Evolutionary conservation across 2,113 vertebrate species (phyloP).

Genomic region (Channa argus): DNA sequence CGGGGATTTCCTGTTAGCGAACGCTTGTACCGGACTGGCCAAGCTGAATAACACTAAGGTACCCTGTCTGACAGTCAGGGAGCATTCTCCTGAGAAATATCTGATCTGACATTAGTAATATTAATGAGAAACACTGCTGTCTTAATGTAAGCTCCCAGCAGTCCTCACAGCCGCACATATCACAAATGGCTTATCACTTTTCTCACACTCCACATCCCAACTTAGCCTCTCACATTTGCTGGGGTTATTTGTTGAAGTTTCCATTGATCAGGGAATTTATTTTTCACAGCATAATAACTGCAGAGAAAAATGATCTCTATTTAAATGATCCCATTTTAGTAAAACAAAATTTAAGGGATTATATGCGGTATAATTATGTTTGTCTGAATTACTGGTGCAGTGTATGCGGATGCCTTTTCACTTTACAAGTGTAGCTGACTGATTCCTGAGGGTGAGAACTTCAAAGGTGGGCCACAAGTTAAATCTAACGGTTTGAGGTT

Average conservation of each 20-base stretch:
- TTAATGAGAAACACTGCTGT: slow-evolving; percentile 16
- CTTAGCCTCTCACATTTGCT: background rate
- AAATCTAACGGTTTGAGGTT: too few relatives aligned
- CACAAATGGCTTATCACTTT: background rate
- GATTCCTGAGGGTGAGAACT: too few relatives aligned
- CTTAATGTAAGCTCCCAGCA: background rate
- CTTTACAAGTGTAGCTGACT: too few relatives aligned
- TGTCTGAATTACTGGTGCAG: background rate
- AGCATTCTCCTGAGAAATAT: background rate
- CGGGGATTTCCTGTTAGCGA: slow-evolving; percentile 97
- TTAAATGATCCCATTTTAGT: too few relatives aligned
- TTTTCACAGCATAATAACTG: too few relatives aligned
- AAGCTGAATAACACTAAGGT: slow-evolving; percentile 97
- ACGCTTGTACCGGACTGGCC: slow-evolving; percentile 93
- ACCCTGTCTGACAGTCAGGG: slow-evolving; percentile 44
- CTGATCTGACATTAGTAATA: slow-evolving; percentile 18
- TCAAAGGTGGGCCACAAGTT: too few relatives aligned
- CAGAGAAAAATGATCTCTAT: too few relatives aligned
- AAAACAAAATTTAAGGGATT: too few relatives aligned
- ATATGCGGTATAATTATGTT: too few relatives aligned
- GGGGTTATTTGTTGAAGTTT: background rate
- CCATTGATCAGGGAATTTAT: background rate
- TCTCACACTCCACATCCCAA: background rate
- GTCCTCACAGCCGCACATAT: background rate
- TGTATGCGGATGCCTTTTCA: background rate